Evolutionary conservation across 2,797 vertebrate genomes (phyloP), one percentile per base, ranked within the genome.

Genomic region (Cossypha dichroa): DNA sequence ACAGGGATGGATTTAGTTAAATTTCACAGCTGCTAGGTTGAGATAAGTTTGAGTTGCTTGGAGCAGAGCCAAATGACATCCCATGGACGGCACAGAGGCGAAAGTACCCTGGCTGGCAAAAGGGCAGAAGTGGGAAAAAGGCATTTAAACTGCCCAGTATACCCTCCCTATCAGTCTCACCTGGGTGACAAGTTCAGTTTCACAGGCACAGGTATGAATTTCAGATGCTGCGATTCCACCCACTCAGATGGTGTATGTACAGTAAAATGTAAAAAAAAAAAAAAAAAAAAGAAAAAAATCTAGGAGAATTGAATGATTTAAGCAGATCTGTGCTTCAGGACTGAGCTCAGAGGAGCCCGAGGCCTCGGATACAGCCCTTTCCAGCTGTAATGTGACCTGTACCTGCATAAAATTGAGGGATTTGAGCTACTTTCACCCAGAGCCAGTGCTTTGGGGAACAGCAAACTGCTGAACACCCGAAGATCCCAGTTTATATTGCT

Each of bases 151-250:
- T 11, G 48, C 40, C 41, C 16, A 38, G 14, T 18, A 22, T 17
- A 45, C 46, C 18, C 28, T 45, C 46, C 28, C 28, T 36, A 12
- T 12, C 28, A 45, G 34, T 1, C 15, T 9, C 67, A 46, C 0
- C 0, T 13, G 33, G 1, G 2, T 0, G 2, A 54, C 2, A 18
- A 67, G 70, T 3, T 58, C 51, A 34, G 25, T 23, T 46, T 34
- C 40, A 58, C 29, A 46, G 51, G 26, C 25, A 77, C 66, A 40
- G 13, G 45, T 28, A 28, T 0, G 51, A 46, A 56, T 26, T 51
- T 25, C 29, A 36, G 68, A 14, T 1, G 8, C 15, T 38, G 31
- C 48, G 23, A 46, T 11, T 22, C 31, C 59, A 81, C 49, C 68
- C 48, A 6, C 29, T 23, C 14, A 2, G 36, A 7, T n/a, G 33